A percentile compares a stretch with the other conserved stretches of the same genome.
Evolutionary conservation across 1,140 invertebrate genomes (phyloP).

Genomic region (Pogonognathellus flavescens): DNA sequence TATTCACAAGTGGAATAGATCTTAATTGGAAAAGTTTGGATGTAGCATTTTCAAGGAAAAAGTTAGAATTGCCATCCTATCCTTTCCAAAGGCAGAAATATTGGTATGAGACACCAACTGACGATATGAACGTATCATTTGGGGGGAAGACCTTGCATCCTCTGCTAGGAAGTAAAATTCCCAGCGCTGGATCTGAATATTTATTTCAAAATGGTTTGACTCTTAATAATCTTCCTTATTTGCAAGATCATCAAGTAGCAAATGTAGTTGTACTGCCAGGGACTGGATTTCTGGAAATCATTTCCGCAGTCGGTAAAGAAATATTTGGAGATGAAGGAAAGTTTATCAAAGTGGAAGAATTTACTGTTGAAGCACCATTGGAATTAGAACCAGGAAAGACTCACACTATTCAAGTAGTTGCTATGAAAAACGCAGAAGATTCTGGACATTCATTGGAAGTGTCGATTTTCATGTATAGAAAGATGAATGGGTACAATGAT

Average conservation of each 20-base stretch:
- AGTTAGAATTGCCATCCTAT: slow-evolving; percentile 3
- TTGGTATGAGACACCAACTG: background rate
- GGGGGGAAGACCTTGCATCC: background rate
- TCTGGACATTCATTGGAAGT: background rate
- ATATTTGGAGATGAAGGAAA: background rate
- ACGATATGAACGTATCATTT: too few species aligned
- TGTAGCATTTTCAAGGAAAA: background rate
- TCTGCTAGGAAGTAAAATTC: background rate
- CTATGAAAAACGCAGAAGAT: background rate
- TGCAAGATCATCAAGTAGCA: background rate
- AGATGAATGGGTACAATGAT: slow-evolving; percentile 1
- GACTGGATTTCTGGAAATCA: background rate
- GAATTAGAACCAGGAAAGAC: background rate
- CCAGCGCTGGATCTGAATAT: background rate
- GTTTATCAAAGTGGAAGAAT: background rate
- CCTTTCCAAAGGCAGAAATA: background rate
- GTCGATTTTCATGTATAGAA: background rate
- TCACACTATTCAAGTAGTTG: background rate
- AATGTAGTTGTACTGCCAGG: background rate
- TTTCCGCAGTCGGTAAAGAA: background rate
- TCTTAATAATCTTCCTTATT: background rate
- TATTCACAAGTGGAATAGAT: background rate
- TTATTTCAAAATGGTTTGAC: background rate
- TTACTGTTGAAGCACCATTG: background rate
- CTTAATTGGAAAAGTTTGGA: background rate